Conservation (phyloP, 35 echinoderm and acorn worm species). For the Acanthaster planci region DNA sequence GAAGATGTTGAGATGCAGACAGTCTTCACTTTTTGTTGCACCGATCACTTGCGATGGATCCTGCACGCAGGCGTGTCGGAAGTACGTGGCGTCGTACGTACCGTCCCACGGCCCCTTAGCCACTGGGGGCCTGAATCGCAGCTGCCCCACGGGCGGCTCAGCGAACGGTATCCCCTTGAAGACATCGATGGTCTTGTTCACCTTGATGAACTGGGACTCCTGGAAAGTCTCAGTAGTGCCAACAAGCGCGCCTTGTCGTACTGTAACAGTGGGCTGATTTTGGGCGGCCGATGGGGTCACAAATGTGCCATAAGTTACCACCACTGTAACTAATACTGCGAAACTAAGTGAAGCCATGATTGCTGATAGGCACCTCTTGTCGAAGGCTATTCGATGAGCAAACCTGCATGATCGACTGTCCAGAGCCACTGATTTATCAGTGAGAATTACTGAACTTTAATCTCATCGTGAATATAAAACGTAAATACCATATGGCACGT, state of each 20-base stretch:
- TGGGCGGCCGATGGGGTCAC: not conserved
- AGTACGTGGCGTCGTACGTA: conserved; percentile 40
- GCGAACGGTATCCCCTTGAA: conserved; percentile 52
- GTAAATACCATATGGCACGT: no score
- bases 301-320: no score
- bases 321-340: no score
- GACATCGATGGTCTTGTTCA: conserved; percentile 51
- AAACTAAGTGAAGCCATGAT: no score
- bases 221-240: conserved; percentile 29
- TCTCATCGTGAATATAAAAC: no score
- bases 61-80: conserved; percentile 3
- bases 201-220: conserved; percentile 37
- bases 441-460: no score
- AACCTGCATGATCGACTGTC: no score
- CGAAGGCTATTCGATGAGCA: no score
- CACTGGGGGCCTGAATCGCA: conserved; percentile 68
- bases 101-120: conserved; percentile 25
- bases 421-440: no score
- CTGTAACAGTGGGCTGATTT: conserved; percentile 10
- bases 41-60: not conserved
- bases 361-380: no score
- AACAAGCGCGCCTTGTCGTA: conserved; percentile 32
- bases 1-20: conserved; percentile 83
- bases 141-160: conserved; percentile 27
- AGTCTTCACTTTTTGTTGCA: conserved; percentile 45